A percentile compares a stretch with the other conserved stretches of the same genome.
phyloP scores from a whole-genome alignment of 2,888 invertebrate genomes.

The Gandaritis pyraliata region DNA sequence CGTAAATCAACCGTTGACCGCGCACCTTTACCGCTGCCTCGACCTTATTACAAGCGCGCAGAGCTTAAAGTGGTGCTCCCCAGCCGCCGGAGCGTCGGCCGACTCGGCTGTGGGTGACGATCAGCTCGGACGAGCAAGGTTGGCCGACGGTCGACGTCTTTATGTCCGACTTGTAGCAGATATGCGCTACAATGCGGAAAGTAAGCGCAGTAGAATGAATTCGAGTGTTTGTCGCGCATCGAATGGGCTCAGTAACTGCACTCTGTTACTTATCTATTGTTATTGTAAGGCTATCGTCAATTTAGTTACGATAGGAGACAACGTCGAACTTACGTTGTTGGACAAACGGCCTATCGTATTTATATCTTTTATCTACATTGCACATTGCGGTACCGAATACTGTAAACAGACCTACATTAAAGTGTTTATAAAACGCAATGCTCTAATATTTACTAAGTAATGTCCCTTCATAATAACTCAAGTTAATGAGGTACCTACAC shows the following conservation, averaged over 20 bases:
- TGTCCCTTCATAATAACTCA: too few relatives aligned
- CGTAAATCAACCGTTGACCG: conserved; percentile 61
- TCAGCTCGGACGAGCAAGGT: conserved; percentile 29
- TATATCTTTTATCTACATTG: too few relatives aligned
- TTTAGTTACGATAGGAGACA: conserved; percentile 3
- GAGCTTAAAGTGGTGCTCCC: conserved; percentile 5
- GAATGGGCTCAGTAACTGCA: conserved; percentile 6
- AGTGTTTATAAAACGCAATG: background rate
- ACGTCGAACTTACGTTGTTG: background rate
- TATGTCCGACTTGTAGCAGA: conserved; percentile 32
- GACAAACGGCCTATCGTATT: background rate
- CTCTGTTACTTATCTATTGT: conserved; percentile 14
- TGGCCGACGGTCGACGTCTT: conserved; percentile 29
- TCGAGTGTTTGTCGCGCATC: conserved; percentile 22
- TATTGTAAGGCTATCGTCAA: conserved; percentile 2
- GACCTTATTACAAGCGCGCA: conserved; percentile 1
- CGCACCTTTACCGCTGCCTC: conserved; percentile 1
- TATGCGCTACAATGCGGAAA: conserved; percentile 29
- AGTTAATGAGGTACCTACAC: too few relatives aligned
- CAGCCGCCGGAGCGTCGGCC: background rate
- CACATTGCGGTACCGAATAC: background rate
- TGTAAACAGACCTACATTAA: background rate
- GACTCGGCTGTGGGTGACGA: too few relatives aligned
- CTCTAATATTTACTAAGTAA: too few relatives aligned
- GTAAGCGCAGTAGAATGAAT: conserved; percentile 24